A percentile compares a stretch with the other conserved stretches of the same genome.
Conservation (phyloP, 2,888 invertebrate species). For the Thymelicus lineola region DNA sequence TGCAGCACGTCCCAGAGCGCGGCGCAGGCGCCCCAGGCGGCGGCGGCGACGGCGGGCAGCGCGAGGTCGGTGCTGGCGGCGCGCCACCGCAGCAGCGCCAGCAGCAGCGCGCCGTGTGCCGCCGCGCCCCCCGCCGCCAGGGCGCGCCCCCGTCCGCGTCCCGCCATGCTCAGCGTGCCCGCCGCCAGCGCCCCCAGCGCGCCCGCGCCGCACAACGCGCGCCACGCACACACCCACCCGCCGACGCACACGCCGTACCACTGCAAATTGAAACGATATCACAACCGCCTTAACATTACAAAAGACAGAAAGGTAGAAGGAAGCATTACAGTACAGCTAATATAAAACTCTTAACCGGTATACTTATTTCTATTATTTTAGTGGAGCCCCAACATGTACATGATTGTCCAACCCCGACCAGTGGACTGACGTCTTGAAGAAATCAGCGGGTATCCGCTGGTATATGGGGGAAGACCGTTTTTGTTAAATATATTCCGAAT, state of each 20-base stretch:
- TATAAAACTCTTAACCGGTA: no score
- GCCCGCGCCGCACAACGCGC: constrained; percentile 90
- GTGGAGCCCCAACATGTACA: no score
- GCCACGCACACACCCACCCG: constrained; percentile 90
- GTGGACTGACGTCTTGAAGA: no score
- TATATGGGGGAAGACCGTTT: no score
- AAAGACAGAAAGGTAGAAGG: no score
- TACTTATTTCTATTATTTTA: no score
- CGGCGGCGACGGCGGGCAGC: constrained; percentile 92
- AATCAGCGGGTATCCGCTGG: no score
- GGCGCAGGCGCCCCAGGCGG: constrained; percentile 95
- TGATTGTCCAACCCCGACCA: no score
- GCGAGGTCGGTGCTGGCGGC: constrained; percentile 93
- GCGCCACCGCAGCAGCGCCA: constrained; percentile 92
- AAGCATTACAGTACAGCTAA: no score
- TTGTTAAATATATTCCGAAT: no score
- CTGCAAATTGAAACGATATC: constrained; percentile 66
- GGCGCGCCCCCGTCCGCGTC: constrained; percentile 89
- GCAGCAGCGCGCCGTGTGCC: constrained; percentile 91
- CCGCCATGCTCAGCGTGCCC: constrained; percentile 92
- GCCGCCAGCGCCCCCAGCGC: constrained; percentile 91
- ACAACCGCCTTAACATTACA: no score
- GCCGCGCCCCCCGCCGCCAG: constrained; percentile 92
- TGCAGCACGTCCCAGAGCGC: constrained; percentile 92
- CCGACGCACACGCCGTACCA: constrained; percentile 93